Percentiles rank a stretch among this genome's conserved stretches.
Evolutionary conservation across 2,888 invertebrate genomes (phyloP).

Genomic region (Pandemis cinnamomeana): DNA sequence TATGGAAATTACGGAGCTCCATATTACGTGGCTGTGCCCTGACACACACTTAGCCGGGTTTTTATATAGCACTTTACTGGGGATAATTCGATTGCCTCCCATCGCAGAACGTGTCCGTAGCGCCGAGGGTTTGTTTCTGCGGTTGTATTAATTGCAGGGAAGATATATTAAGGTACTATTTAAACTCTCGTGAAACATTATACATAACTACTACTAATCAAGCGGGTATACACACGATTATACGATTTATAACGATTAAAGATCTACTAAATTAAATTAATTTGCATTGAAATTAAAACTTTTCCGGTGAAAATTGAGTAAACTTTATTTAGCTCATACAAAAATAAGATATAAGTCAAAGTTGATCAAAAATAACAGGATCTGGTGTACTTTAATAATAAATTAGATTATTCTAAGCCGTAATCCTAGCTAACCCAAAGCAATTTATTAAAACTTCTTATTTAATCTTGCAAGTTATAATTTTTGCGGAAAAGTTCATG

Average conservation of each 20-base stretch:
- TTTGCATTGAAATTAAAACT: neutral
- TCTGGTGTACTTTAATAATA: conserved; percentile 44
- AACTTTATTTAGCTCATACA: conserved; percentile 2
- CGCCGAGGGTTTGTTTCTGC: conserved; percentile 4
- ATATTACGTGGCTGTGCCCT: neutral
- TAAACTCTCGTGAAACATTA: neutral
- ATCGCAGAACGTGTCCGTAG: conserved; percentile 2
- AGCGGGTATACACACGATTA: no score
- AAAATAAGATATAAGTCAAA: neutral
- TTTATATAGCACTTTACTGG: conserved; percentile 12
- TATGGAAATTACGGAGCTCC: conserved; percentile 5
- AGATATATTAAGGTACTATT: neutral
- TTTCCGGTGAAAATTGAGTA: neutral
- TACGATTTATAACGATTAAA: no score
- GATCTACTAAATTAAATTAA: no score
- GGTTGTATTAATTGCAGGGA: neutral
- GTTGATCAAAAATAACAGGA: conserved; percentile 14
- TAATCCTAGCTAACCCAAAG: conserved; percentile 72
- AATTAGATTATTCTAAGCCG: conserved; percentile 65
- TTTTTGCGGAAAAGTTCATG: conserved; percentile 79
- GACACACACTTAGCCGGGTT: conserved; percentile 19
- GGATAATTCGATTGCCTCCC: conserved; percentile 20
- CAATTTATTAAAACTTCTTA: conserved; percentile 82
- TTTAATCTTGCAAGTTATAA: conserved; percentile 81
- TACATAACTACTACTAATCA: no score